Evolutionary conservation across 1,140 invertebrate species (phyloP).

Genomic region (Lamellibrachia luymesi): DNA sequence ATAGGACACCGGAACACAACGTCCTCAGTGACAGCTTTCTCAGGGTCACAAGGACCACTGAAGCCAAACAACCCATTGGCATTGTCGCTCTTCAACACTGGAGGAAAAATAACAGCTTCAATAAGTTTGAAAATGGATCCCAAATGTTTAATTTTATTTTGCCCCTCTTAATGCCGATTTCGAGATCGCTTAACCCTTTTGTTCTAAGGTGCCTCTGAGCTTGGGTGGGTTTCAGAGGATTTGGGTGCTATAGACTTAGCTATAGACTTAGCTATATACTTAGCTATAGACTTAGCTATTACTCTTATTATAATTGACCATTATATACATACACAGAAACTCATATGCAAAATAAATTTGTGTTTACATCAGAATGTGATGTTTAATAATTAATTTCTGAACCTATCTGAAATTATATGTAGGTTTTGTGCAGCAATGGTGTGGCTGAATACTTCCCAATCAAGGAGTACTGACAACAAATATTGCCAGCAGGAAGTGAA

Average conservation of each 20-base stretch:
- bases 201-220: no score
- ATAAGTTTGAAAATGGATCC: neutral
- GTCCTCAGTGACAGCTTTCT: constrained; percentile 31
- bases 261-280: no score
- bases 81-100: constrained; percentile 56
- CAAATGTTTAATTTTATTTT: neutral
- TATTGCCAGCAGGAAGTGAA: neutral
- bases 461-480: neutral
- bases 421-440: neutral
- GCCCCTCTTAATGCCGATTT: neutral
- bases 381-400: neutral
- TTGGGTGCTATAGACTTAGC: no score
- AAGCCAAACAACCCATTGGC: constrained; percentile 54
- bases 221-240: no score
- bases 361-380: neutral
- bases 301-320: neutral
- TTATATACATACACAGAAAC: neutral
- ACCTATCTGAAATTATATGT: neutral
- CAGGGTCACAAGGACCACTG: constrained; percentile 38
- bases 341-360: neutral
- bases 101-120: constrained; percentile 25
- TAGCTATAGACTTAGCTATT: no score
- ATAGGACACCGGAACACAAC: constrained; percentile 40
- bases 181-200: no score
- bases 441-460: neutral